These are phyloP conservation scores for Holothuria leucospilota DNA, from an alignment of 53 echinoderm and acorn worm species.

Conservation along the genomic window DNA sequence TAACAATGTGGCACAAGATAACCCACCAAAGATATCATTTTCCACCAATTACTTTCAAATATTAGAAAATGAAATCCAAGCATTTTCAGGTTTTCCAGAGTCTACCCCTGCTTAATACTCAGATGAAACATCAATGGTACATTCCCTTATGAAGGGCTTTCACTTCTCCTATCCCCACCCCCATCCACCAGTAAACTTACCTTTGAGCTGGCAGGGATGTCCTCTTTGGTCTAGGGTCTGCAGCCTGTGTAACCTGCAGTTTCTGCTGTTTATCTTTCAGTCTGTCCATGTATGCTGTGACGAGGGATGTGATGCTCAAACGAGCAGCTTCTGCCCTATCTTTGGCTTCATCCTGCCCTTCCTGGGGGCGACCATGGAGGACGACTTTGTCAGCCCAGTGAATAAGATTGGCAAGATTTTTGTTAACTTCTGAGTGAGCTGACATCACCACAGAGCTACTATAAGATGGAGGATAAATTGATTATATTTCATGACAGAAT, in stretches of 20 bases:
- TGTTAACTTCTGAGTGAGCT: slow-evolving; percentile 83
- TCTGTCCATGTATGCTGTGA: slow-evolving; percentile 80
- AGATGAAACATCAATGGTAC: no score
- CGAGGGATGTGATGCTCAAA: slow-evolving; percentile 78
- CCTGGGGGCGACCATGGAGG: slow-evolving; percentile 73
- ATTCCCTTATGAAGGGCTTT: no score
- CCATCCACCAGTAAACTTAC: no score
- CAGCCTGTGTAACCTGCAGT: neutral
- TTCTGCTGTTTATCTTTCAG: slow-evolving; percentile 65
- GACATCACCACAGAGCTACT: slow-evolving; percentile 83
- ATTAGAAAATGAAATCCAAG: no score
- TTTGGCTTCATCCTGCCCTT: slow-evolving; percentile 57
- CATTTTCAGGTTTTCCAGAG: no score
- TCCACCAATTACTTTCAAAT: no score
- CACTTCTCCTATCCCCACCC: no score
- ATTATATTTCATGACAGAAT: neutral
- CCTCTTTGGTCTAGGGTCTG: neutral
- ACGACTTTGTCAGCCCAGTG: slow-evolving; percentile 97
- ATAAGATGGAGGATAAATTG: neutral
- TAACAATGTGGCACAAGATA: no score
- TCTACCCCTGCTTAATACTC: no score
- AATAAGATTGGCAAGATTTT: slow-evolving; percentile 93
- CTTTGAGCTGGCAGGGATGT: neutral
- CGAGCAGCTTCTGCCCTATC: slow-evolving; percentile 76
- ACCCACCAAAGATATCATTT: no score